Base-by-base conservation (phyloP, 2,797 vertebrate species). In the Lateolabrax maculatus region DNA sequence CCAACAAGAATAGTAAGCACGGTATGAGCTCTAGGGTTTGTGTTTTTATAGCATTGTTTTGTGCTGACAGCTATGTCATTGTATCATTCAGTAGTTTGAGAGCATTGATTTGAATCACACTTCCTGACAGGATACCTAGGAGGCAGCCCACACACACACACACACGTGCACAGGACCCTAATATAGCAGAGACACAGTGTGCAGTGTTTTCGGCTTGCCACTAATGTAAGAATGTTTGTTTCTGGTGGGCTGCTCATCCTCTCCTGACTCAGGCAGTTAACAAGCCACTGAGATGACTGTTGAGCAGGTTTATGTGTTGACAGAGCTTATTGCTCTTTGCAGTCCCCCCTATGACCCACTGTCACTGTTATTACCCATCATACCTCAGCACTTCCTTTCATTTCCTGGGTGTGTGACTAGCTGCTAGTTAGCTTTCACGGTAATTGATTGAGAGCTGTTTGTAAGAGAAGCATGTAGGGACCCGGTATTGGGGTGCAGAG, bases 221-320 rank as follows among this genome's bases (percentile, higher is more conserved):
- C 64, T 70, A 51, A 78, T 57, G 39, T 21, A 68, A 62, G 16
- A 67, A 57, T 74, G 25, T 79, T 75, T 75, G 31, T 58, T 71
- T 66, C 44, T 65, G 39, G 71, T 68, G n/a, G 25, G 56, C 43
- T 73, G 56, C 76, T 85, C 71, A 46, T 87, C 60, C 9, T n/a
- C 70, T 75, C 64, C 74, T 80, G 76, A 84, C 70, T 81, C 84
- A 87, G 66, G 51, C 31, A 3, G 11, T 44, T 75, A 77, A 67
- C 68, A 71, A 53, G 21, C 46, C 68, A 46, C 61, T 70, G 39
- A 79, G 39, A 48, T 52, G 61, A 79, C 58, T 57, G 25, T 21
- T 60, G 21, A 68, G 64, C 31, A 46, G 60, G 27, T 31, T 78
- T 65, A 58, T 73, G 23, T 44, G 63, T 29, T 80, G 56, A 77